A percentile compares a stretch with the other conserved stretches of the same genome.
Conservation (phyloP, 2,888 invertebrate species). For the Drosophila conformis region DNA sequence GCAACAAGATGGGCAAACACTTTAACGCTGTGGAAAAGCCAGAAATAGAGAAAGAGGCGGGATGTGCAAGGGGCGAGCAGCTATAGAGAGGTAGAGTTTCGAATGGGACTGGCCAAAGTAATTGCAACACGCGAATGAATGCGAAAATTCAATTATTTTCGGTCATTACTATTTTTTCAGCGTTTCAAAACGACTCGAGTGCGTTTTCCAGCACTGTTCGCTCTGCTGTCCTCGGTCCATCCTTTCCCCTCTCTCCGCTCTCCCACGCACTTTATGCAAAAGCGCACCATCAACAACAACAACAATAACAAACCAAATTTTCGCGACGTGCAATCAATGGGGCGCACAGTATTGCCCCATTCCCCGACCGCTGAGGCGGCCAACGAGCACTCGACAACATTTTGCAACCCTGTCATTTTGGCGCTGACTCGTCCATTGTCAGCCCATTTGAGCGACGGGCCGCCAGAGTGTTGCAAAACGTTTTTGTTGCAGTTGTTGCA, state of each 20-base stretch:
- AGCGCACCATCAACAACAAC: background rate
- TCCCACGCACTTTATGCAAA: constrained; percentile 51
- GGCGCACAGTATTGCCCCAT: constrained; percentile 17
- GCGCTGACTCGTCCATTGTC: constrained; percentile 40
- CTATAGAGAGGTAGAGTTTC: constrained; percentile 18
- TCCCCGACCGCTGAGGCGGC: background rate
- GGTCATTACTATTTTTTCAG: constrained; percentile 64
- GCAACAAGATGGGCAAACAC: constrained; percentile 21
- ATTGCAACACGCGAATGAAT: constrained; percentile 72
- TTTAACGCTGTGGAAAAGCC: constrained; percentile 4
- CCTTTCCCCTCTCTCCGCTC: background rate
- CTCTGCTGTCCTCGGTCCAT: constrained; percentile 6
- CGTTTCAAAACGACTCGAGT: constrained; percentile 41
- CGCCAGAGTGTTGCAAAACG: constrained; percentile 72
- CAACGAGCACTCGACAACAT: constrained; percentile 9
- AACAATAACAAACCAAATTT: constrained; percentile 22
- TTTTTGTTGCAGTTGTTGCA: constrained; percentile 41
- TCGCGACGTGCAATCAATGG: constrained; percentile 69
- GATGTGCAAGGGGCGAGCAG: background rate
- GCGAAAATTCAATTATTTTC: constrained; percentile 79
- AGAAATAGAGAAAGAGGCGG: background rate
- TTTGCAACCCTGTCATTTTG: constrained; percentile 47
- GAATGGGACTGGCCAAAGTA: constrained; percentile 51
- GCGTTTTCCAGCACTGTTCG: constrained; percentile 46
- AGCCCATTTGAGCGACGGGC: constrained; percentile 37